Percentiles rank a stretch among this genome's conserved stretches.
phyloP scores from a whole-genome alignment of 2,797 vertebrate genomes.

The Novumbra hubbsi region DNA sequence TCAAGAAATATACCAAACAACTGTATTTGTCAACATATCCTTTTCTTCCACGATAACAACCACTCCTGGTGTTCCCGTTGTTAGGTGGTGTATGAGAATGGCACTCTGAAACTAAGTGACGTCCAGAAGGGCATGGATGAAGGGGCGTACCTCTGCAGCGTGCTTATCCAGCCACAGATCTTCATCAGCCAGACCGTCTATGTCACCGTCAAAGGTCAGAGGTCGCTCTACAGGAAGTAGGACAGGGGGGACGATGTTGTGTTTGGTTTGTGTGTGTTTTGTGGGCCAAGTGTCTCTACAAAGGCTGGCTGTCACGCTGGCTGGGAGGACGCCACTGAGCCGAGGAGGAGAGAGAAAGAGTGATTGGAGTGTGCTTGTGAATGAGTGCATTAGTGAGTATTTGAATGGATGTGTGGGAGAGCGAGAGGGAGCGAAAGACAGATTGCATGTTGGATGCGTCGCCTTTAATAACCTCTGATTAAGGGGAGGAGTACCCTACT shows the following conservation, averaged over 20 bases:
- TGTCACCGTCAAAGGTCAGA: constrained; percentile 92
- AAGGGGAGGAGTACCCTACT: constrained; percentile 64
- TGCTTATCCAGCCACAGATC: constrained; percentile 96
- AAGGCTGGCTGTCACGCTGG: neutral
- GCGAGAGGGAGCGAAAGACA: constrained; percentile 8
- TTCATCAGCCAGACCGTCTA: constrained; percentile 98
- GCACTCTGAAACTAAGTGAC: constrained; percentile 93
- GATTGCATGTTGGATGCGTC: constrained; percentile 54
- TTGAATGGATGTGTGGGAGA: neutral
- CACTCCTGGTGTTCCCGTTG: too few relatives aligned
- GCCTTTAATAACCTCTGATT: constrained; percentile 75
- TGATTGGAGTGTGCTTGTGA: constrained; percentile 6
- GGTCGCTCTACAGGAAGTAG: neutral
- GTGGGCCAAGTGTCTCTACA: neutral
- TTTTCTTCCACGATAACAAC: neutral
- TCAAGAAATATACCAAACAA: too few relatives aligned
- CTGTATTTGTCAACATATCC: too few relatives aligned
- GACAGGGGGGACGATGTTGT: neutral
- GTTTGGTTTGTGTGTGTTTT: neutral
- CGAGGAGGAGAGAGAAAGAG: neutral
- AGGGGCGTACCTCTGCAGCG: constrained; percentile 95
- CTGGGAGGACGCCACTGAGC: neutral
- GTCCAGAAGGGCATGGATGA: constrained; percentile 98
- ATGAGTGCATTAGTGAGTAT: neutral
- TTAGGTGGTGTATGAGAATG: constrained; percentile 92